Conservation (phyloP, 2,888 invertebrate genomes). For the Geotrupes spiniger region DNA sequence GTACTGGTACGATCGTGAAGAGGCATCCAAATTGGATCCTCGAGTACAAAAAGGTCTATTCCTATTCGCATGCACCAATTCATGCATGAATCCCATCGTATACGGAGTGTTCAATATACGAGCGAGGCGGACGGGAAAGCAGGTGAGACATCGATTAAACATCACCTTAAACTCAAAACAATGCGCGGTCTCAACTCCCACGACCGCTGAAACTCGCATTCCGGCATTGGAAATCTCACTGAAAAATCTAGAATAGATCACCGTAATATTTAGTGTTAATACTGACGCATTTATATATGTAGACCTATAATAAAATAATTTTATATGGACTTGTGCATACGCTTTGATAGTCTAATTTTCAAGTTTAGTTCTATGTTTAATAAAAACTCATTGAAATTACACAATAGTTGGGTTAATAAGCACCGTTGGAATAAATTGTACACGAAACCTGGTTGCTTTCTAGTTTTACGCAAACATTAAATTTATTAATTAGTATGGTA, state of each 20-base stretch:
- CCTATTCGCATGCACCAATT: constrained; percentile 93
- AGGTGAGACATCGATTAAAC: constrained; percentile 48
- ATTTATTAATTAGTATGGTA: too few species aligned
- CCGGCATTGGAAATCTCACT: constrained; percentile 41
- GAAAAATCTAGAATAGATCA: constrained; percentile 36
- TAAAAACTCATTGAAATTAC: too few species aligned
- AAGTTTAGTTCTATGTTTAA: too few species aligned
- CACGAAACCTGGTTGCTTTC: too few species aligned
- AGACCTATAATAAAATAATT: too few species aligned
- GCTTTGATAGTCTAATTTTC: too few species aligned
- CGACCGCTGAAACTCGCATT: constrained; percentile 42
- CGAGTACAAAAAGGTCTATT: constrained; percentile 83
- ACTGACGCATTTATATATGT: too few species aligned
- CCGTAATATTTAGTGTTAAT: background rate
- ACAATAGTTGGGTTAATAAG: too few species aligned
- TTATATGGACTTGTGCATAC: background rate
- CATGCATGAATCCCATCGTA: constrained; percentile 94
- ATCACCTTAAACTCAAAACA: constrained; percentile 31
- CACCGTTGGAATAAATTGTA: too few species aligned
- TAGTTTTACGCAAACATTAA: too few species aligned
- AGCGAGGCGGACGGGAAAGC: constrained; percentile 45
- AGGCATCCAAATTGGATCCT: constrained; percentile 68
- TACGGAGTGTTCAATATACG: constrained; percentile 86
- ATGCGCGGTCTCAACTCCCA: constrained; percentile 33
- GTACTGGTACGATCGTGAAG: constrained; percentile 78